A percentile compares a stretch with the other conserved stretches of the same genome.
Conservation (phyloP, 2,888 invertebrate species). For the Cheilosia grossa region DNA sequence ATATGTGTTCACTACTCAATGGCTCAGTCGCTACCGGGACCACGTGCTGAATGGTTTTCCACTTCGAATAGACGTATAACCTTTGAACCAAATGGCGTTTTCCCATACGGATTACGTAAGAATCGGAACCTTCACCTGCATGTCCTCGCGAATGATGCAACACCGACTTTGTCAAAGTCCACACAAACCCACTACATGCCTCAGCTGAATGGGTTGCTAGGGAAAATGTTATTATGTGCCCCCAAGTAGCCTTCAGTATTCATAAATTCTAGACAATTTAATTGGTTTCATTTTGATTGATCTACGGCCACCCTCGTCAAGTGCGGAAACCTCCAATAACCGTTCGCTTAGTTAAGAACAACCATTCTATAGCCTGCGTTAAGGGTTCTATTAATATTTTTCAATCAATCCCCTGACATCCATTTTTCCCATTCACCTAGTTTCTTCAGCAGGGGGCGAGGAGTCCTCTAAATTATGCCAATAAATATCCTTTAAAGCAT, state of each 20-base stretch:
- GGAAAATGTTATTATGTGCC: conserved; percentile 11
- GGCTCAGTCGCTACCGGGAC: conserved; percentile 18
- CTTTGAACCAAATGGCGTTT: neutral
- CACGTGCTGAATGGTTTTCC: conserved; percentile 56
- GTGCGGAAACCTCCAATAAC: neutral
- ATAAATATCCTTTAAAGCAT: conserved; percentile 59
- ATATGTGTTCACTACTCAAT: conserved; percentile 32
- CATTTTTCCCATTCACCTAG: neutral
- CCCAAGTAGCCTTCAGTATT: conserved; percentile 57
- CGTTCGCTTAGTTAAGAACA: conserved; percentile 27
- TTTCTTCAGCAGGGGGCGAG: conserved; percentile 6
- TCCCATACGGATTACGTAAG: conserved; percentile 46
- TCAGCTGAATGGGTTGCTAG: neutral
- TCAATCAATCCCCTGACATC: conserved; percentile 48
- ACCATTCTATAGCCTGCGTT: conserved; percentile 42
- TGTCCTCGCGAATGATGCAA: conserved; percentile 37
- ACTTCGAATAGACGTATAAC: neutral
- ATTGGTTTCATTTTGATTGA: conserved; percentile 54
- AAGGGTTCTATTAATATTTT: conserved; percentile 53
- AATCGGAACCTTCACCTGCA: conserved; percentile 14
- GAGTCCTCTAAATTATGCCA: conserved; percentile 54
- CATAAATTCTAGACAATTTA: conserved; percentile 64
- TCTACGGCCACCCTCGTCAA: neutral
- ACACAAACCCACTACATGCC: too few species aligned
- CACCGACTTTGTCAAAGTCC: neutral